These are phyloP conservation scores for Chloromyia formosa DNA, from an alignment of 2,888 invertebrate genomes.

Conservation along the genomic window DNA sequence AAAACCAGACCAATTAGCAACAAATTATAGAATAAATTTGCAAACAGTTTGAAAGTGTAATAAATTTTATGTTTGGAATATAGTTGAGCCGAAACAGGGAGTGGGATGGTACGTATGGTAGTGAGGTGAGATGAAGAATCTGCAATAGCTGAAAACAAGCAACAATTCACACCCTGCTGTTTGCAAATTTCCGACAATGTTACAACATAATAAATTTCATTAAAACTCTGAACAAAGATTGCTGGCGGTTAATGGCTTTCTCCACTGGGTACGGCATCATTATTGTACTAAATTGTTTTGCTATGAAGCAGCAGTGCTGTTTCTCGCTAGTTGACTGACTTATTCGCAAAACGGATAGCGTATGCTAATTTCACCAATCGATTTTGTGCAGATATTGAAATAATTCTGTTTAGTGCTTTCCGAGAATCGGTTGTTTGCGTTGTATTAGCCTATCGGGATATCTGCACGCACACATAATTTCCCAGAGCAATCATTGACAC, in stretches of 20 bases:
- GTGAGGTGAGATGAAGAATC: neutral
- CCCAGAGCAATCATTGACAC: neutral
- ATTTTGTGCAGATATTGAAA: neutral
- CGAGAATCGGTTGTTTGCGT: no score
- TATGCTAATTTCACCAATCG: neutral
- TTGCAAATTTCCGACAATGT: neutral
- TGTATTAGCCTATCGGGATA: no score
- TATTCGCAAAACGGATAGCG: neutral
- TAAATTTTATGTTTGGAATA: conserved; percentile 7
- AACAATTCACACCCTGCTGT: neutral
- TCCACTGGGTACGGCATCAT: neutral
- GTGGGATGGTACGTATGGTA: neutral
- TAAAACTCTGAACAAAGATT: neutral
- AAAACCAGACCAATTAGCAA: conserved; percentile 10
- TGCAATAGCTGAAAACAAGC: neutral
- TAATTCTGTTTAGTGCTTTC: no score
- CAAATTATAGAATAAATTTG: conserved; percentile 12
- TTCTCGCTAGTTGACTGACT: neutral
- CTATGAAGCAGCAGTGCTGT: neutral
- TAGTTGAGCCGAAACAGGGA: neutral
- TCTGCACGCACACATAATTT: no score
- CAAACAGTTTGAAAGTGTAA: conserved; percentile 8
- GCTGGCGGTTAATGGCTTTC: neutral
- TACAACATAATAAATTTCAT: conserved; percentile 10
- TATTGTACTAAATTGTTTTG: neutral